Evolutionary conservation across 2,797 vertebrate species (phyloP), one percentile per base, ranked within the genome.

Genomic region (Ibycter americanus): DNA sequence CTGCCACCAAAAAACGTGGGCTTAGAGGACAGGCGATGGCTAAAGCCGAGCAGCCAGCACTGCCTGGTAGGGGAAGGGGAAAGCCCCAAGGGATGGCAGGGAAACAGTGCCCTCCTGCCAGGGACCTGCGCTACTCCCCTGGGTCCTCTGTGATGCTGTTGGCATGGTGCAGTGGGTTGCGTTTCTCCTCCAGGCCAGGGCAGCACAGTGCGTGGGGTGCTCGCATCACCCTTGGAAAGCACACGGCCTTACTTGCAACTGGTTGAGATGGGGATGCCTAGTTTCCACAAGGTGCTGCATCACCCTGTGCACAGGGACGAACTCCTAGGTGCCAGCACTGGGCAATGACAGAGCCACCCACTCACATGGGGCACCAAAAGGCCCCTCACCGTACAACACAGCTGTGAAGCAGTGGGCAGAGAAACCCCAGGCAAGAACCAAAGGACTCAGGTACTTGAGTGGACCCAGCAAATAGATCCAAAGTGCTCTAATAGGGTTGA

Each of bases 321-420:
- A 42, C 61, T 66, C 54, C 67, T 68, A 20, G 25, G 49, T 56
- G 34, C 25, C 34, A 29, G 29, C 1, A 2, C 2, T 1, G 25
- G 36, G 32, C 46, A 81, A n/a, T 19, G 46, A 56, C 0, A 0
- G 66, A 59, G 51, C 25, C 49, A 76, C 20, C 8, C 38, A 59
- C 21, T 7, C 0, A 0, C 17, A 38, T 0, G 6, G 19, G 46
- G 6, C 71, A 73, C 6, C 8, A 46, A 62, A 26, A 38, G 1
- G 2, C 17, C 71, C 26, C 73, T 68, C 13, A 9, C 5, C 14
- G 34, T 56, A 44, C 0, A 3, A 61, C 32, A 52, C 26, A 58
- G 51, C 51, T 5, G 2, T 1, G 17, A 54, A 44, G 21, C 20
- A 61, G 36, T 1, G 14, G 56, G 27, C 36, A 76, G 61, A 87